Conservation (phyloP, 2,797 vertebrate species). For the Melanitta fusca region DNA sequence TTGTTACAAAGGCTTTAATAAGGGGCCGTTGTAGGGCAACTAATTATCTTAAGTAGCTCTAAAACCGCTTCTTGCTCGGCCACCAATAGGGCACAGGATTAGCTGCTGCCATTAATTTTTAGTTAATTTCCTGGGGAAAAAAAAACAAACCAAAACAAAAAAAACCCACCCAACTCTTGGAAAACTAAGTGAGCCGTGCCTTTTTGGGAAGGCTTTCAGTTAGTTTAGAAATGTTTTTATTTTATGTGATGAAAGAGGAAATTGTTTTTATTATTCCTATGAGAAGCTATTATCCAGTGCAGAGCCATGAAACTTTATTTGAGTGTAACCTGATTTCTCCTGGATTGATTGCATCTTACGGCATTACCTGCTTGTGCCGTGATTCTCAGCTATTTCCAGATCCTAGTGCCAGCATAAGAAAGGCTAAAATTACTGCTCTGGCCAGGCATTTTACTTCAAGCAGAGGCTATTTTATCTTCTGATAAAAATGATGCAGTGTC, state of each 20-base stretch:
- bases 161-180: rapidly evolving
- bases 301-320: conserved; percentile 31
- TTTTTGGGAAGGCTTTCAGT: not conserved
- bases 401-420: not conserved
- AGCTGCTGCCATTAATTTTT: conserved; percentile 6
- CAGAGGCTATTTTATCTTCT: not conserved
- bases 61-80: not conserved
- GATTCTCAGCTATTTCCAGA: conserved; percentile 6
- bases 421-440: conserved; percentile 35
- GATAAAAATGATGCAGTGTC: not conserved
- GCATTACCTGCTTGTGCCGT: not conserved
- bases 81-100: not conserved
- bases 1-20: not conserved
- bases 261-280: conserved; percentile 48
- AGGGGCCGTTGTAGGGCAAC: not conserved
- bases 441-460: conserved; percentile 28
- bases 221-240: not conserved
- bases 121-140: not conserved
- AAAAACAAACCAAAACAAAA: not conserved
- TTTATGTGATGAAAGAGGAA: conserved; percentile 25
- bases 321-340: conserved; percentile 41
- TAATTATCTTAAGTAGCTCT: not conserved
- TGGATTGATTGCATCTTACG: not conserved
- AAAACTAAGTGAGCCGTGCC: not conserved
- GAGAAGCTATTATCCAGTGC: conserved; percentile 52